Evolutionary conservation across 2,113 vertebrate genomes (phyloP).

Genomic region (Toxotes jaculatrix): DNA sequence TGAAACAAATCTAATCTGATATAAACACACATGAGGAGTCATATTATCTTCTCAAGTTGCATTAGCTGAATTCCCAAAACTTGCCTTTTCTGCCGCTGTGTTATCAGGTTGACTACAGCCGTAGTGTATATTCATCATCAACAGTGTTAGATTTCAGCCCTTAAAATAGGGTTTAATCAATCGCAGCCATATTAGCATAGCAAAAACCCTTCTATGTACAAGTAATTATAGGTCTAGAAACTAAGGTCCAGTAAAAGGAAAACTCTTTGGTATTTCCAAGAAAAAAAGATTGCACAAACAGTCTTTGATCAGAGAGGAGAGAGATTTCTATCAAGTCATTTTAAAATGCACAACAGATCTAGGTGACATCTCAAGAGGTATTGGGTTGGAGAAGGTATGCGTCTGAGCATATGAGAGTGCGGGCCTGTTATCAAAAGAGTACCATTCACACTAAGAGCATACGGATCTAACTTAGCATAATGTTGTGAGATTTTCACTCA

Average conservation of each 20-base stretch:
- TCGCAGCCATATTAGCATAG: conserved; percentile 53
- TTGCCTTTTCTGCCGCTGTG: conserved; percentile 42
- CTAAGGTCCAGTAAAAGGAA: conserved; percentile 58
- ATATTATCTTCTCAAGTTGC: conserved; percentile 41
- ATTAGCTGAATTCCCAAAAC: conserved; percentile 32
- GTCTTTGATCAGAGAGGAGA: conserved; percentile 61
- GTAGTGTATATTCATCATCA: conserved; percentile 53
- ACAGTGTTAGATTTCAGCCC: conserved; percentile 64
- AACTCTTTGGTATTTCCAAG: conserved; percentile 59
- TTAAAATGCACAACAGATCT: conserved; percentile 73
- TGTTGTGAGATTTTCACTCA: conserved; percentile 73
- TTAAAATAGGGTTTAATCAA: conserved; percentile 72
- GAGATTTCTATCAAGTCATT: conserved; percentile 74
- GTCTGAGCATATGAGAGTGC: conserved; percentile 41
- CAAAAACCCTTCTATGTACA: conserved; percentile 52
- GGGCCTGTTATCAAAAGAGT: conserved; percentile 73
- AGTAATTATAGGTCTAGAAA: conserved; percentile 58
- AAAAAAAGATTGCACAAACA: conserved; percentile 66
- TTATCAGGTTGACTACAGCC: conserved; percentile 42
- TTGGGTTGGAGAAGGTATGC: conserved; percentile 64
- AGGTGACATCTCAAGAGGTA: conserved; percentile 74
- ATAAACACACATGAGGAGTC: conserved; percentile 21
- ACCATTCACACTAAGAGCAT: conserved; percentile 71
- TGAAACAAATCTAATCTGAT: conserved; percentile 30
- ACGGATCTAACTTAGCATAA: conserved; percentile 75